Evolutionary conservation across 2,797 vertebrate genomes (phyloP).

Genomic region (Cirrhinus molitorella): DNA sequence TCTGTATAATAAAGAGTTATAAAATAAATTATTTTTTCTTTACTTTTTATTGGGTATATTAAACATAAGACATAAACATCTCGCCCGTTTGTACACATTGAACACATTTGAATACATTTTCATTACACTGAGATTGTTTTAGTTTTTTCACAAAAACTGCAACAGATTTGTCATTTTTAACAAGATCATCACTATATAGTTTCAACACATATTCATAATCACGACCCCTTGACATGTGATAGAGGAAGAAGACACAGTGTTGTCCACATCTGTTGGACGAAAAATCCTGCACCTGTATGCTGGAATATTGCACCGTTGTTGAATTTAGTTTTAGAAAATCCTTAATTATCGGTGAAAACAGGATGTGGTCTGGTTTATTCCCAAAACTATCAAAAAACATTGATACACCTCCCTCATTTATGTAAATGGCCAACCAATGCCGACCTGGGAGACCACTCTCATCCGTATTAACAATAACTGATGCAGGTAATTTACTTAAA

Average conservation of each 20-base stretch:
- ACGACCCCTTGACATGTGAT: neutral
- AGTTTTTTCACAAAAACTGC: constrained; percentile 2
- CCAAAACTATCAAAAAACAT: neutral
- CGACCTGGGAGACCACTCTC: rapidly evolving
- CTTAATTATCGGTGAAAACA: neutral
- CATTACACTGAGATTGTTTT: neutral
- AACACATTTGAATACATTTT: neutral
- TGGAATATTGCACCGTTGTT: neutral
- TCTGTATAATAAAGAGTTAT: neutral
- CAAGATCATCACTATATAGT: neutral
- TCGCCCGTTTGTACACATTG: neutral
- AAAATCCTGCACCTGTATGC: neutral
- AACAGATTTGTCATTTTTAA: neutral
- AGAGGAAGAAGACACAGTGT: neutral
- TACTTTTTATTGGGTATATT: neutral
- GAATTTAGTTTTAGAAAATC: neutral
- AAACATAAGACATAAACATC: neutral
- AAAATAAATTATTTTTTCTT: neutral
- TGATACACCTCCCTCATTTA: neutral
- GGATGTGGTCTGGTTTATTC: neutral
- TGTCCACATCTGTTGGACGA: neutral
- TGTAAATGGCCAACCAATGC: neutral
- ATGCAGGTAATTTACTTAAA: neutral
- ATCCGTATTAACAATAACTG: neutral
- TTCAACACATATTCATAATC: neutral